A percentile compares a stretch with the other conserved stretches of the same genome.
Conservation (phyloP, 2,888 invertebrate species). For the Mellilla xanthometata region DNA sequence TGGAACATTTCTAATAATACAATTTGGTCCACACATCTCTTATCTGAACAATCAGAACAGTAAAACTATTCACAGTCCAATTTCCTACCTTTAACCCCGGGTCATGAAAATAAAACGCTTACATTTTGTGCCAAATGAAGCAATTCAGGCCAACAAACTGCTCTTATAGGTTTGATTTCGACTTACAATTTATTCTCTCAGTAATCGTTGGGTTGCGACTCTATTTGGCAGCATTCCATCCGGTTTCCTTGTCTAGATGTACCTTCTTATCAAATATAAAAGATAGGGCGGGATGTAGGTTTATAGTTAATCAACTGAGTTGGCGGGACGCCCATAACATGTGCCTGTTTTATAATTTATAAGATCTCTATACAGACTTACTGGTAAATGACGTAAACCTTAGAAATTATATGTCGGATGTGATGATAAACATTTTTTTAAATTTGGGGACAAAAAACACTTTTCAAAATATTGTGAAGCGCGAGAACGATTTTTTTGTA, state of each 20-base stretch:
- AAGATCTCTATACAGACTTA: no score
- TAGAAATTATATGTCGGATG: no score
- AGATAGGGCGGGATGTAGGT: slow-evolving; percentile 6
- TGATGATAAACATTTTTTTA: no score
- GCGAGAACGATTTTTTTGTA: no score
- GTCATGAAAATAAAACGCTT: not conserved
- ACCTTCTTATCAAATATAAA: slow-evolving; percentile 14
- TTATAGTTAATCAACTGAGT: slow-evolving; percentile 13
- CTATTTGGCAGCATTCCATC: slow-evolving; percentile 45
- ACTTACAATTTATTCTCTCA: slow-evolving; percentile 10
- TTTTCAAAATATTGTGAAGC: no score
- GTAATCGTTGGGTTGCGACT: slow-evolving; percentile 24
- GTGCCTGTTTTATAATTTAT: not conserved
- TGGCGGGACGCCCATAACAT: slow-evolving; percentile 8
- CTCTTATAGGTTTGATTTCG: slow-evolving; percentile 15
- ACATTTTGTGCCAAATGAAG: slow-evolving; percentile 18
- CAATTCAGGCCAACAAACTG: slow-evolving; percentile 13
- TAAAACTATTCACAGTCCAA: no score
- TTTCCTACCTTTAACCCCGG: not conserved
- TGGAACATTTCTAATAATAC: no score
- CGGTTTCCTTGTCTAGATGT: slow-evolving; percentile 25
- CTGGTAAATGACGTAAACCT: no score
- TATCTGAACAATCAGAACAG: no score
- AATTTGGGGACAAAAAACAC: no score
- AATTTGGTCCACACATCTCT: no score